Evolutionary conservation across 2,888 invertebrate genomes (phyloP).

Genomic region (Operophtera brumata): DNA sequence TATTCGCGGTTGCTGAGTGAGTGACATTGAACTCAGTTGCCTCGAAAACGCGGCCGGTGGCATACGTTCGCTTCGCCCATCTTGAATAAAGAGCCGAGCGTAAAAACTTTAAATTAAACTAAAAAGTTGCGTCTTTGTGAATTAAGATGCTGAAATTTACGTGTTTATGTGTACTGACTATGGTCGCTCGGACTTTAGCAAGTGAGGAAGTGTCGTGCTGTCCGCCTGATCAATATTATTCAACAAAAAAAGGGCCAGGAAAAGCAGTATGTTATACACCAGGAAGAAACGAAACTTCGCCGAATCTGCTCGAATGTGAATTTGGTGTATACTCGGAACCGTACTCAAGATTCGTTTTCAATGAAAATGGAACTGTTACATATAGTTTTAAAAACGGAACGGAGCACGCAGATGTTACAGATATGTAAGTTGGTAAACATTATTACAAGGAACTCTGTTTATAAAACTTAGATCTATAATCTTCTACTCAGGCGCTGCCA

Average conservation of each 20-base stretch:
- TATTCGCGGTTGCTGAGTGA: too few relatives aligned
- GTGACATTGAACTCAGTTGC: not conserved
- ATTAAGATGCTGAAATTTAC: not conserved
- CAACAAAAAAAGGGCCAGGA: not conserved
- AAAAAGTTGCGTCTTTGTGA: not conserved
- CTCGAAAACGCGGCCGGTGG: not conserved
- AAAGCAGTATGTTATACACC: conserved; percentile 6
- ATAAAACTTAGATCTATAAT: too few relatives aligned
- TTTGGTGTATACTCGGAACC: not conserved
- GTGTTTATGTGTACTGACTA: conserved; percentile 4
- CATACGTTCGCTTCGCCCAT: not conserved
- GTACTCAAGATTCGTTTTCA: not conserved
- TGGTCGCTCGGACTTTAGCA: conserved; percentile 6
- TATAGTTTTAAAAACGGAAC: not conserved
- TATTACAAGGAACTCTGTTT: too few relatives aligned
- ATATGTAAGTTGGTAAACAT: not conserved
- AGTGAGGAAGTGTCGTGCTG: conserved; percentile 9
- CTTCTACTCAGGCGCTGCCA: too few relatives aligned
- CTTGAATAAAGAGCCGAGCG: not conserved
- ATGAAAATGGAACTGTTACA: conserved; percentile 3
- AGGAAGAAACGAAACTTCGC: not conserved
- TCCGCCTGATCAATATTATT: not conserved
- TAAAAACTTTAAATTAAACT: not conserved
- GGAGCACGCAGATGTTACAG: not conserved
- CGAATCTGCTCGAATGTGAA: conserved; percentile 4